Evolutionary conservation across 2,113 vertebrate genomes (phyloP).

Genomic region (Natator depressus): DNA sequence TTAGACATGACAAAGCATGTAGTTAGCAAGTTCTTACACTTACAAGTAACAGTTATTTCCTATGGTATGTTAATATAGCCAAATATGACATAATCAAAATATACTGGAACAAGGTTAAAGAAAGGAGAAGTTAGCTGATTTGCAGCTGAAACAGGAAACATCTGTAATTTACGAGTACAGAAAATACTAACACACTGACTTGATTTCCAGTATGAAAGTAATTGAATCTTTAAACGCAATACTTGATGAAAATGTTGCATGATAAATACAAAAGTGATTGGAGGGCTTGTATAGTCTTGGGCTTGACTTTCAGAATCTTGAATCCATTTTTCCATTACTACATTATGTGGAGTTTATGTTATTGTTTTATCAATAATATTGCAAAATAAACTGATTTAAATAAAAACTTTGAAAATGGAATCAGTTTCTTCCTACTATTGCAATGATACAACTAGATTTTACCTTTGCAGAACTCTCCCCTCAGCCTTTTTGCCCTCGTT

Average conservation of each 20-base stretch:
- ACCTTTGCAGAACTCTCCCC: background rate
- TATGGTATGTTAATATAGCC: slow-evolving; percentile 20
- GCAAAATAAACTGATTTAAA: background rate
- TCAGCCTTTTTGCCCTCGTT: background rate
- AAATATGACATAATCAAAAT: slow-evolving; percentile 53
- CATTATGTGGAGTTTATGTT: background rate
- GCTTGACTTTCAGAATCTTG: background rate
- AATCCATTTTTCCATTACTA: background rate
- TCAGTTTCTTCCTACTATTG: background rate
- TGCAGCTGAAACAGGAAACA: slow-evolving; percentile 69
- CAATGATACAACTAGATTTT: background rate
- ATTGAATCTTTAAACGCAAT: background rate
- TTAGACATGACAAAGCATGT: slow-evolving; percentile 5
- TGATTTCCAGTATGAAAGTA: background rate
- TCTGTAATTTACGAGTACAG: slow-evolving; percentile 50
- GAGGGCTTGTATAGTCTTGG: background rate
- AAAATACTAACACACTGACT: background rate
- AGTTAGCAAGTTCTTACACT: slow-evolving; percentile 58
- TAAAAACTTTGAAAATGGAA: background rate
- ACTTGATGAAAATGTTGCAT: background rate
- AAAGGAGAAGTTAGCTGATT: slow-evolving; percentile 51
- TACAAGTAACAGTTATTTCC: slow-evolving; percentile 39
- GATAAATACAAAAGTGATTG: background rate
- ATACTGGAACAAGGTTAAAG: background rate
- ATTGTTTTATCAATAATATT: background rate